Evolutionary conservation across 2,888 invertebrate genomes (phyloP).

Genomic region (Neoitamus cyanurus): DNA sequence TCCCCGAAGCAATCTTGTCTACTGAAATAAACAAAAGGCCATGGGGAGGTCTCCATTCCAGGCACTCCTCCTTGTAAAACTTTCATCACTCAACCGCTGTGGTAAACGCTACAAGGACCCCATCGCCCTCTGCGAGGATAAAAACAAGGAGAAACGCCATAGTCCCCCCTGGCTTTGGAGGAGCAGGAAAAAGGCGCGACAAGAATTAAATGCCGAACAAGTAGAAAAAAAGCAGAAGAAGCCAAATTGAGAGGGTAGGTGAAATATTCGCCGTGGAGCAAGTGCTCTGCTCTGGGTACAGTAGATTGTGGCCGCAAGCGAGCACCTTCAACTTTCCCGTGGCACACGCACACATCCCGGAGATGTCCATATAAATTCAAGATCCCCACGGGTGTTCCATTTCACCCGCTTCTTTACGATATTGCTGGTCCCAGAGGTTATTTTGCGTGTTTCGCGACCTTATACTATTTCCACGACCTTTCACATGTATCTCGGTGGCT

Average conservation of each 20-base stretch:
- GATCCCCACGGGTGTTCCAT: slow-evolving; percentile 53
- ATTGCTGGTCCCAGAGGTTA: slow-evolving; percentile 52
- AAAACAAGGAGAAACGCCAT: background rate
- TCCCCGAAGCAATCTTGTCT: slow-evolving; percentile 47
- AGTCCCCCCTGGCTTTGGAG: background rate
- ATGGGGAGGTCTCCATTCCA: background rate
- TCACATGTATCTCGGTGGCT: slow-evolving; percentile 38
- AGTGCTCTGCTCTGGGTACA: slow-evolving; percentile 13
- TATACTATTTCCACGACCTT: slow-evolving; percentile 49
- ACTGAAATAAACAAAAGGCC: slow-evolving; percentile 50
- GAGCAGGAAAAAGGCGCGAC: slow-evolving; percentile 41
- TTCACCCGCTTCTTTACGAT: slow-evolving; percentile 53
- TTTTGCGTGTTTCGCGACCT: slow-evolving; percentile 54
- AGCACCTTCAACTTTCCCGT: slow-evolving; percentile 47
- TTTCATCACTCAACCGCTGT: slow-evolving; percentile 49
- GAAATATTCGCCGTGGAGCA: background rate
- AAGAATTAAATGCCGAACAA: slow-evolving; percentile 43
- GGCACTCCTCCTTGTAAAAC: slow-evolving; percentile 50
- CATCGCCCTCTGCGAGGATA: background rate
- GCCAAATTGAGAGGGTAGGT: slow-evolving; percentile 32
- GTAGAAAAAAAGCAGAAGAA: slow-evolving; percentile 15
- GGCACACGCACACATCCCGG: slow-evolving; percentile 48
- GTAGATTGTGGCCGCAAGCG: slow-evolving; percentile 39
- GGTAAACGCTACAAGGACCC: slow-evolving; percentile 34
- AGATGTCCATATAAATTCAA: slow-evolving; percentile 52